Conservation (phyloP, 2,113 vertebrate genomes). For the Melanerpes formicivorus region DNA sequence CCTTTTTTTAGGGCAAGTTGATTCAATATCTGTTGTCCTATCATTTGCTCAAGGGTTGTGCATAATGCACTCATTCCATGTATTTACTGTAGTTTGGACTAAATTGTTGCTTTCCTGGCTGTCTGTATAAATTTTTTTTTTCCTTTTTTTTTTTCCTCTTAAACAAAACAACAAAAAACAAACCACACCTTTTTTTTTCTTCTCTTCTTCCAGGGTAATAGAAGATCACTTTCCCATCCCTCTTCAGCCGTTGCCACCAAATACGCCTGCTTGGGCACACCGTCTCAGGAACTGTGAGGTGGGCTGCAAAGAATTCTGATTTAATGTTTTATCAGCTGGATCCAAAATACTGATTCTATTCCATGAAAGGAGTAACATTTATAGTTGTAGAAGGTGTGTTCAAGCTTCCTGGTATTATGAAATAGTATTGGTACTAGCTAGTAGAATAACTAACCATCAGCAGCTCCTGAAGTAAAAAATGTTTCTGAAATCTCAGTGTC, state of each 20-base stretch:
- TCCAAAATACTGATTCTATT: neutral
- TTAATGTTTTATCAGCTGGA: neutral
- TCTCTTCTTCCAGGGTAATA: constrained; percentile 46
- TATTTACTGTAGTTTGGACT: neutral
- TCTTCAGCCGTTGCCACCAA: constrained; percentile 76
- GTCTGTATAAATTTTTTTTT: neutral
- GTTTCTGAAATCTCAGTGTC: neutral
- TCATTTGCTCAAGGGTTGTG: neutral
- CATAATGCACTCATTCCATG: neutral
- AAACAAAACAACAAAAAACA: too few relatives aligned
- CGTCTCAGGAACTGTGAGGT: constrained; percentile 85
- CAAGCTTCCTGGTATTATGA: neutral
- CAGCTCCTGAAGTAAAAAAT: neutral
- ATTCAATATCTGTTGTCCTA: neutral
- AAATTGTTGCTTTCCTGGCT: neutral
- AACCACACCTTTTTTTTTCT: neutral
- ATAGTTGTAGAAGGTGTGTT: neutral
- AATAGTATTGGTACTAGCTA: neutral
- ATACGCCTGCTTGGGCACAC: constrained; percentile 80
- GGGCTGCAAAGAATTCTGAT: constrained; percentile 31
- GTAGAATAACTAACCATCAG: neutral
- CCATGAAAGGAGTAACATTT: neutral
- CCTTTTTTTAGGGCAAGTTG: neutral
- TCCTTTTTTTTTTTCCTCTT: neutral
- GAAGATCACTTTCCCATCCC: constrained; percentile 75